Evolutionary conservation across 2,888 invertebrate species (phyloP), one percentile per base, ranked within the genome.

Genomic region (Euzetes globulus): DNA sequence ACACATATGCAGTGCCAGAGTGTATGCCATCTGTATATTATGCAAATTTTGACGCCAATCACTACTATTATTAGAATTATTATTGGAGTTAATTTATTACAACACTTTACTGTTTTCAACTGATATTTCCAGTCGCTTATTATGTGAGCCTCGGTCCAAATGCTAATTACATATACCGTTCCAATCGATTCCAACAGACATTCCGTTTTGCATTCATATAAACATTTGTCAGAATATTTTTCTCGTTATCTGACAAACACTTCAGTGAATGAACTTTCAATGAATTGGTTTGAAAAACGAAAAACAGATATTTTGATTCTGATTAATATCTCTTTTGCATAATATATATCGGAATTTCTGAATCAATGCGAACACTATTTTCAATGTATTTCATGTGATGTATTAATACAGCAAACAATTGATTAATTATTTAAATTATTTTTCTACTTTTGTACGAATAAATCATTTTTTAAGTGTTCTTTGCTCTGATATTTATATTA

Each of bases 31-130:
- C 27, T 27, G 17, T 45, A 45, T 70, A 41, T 37, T 47, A 70
- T 70, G 70, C 70, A 70, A 70, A 70, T 70, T 70, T 68, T 68
- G 13, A 47, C 41, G 45, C 41, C 70, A 70, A 70, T 70, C 70
- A 70, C 70, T 45, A 27, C 45, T 70, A 70, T 47, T 70, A 70
- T 70, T 70, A 70, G 37, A 47, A 65, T 65, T 65, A 65, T 65
- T 65, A 65, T 65, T 65, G n/a, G 63, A 65, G 45, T 70, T 70
- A 70, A 70, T 70, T 65, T 65, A 65, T 65, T 65, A 37, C 63
- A 65, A 65, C 65, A 70, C 70, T 25, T 68, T 27, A 70, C 70
- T 70, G 70, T 47, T 47, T 70, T 70, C 47, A 41, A 27, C 47
- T 25, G 27, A 70, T 70, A 70, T 25, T n/a, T n/a, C 6, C 22